These are phyloP conservation scores for Aporrectodea caliginosa DNA, from an alignment of 1,140 invertebrate species.

Conservation along the genomic window DNA sequence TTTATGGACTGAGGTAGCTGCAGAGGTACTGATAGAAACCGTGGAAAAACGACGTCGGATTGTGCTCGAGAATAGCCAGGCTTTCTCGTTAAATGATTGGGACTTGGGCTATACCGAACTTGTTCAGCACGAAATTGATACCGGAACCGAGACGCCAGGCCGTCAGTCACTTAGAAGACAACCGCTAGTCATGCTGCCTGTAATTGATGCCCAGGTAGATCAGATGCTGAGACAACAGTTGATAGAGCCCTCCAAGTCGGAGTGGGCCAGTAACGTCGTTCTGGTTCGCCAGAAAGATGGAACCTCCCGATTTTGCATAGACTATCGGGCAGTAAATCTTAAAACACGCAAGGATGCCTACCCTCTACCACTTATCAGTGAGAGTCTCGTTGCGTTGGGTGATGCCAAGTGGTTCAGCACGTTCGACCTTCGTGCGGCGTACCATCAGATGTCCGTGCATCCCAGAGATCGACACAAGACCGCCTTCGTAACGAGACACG, in stretches of 20 bases:
- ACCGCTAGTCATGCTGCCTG: not conserved
- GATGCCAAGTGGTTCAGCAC: slow-evolving; percentile 35
- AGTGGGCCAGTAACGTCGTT: slow-evolving; percentile 44
- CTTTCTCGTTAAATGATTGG: too few species aligned
- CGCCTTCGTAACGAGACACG: slow-evolving; percentile 10
- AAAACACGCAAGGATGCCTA: slow-evolving; percentile 36
- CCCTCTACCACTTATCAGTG: slow-evolving; percentile 42
- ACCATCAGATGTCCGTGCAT: slow-evolving; percentile 53
- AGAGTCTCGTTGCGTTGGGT: slow-evolving; percentile 36
- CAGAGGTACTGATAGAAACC: too few species aligned
- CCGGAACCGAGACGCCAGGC: not conserved
- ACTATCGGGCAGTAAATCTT: slow-evolving; percentile 42
- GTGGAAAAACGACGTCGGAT: too few species aligned
- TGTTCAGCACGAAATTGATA: slow-evolving; percentile 9
- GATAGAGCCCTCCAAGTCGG: slow-evolving; percentile 28
- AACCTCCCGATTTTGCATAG: slow-evolving; percentile 39
- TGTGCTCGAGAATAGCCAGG: too few species aligned
- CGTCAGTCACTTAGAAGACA: not conserved
- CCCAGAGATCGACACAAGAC: slow-evolving; percentile 47
- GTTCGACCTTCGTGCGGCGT: slow-evolving; percentile 42
- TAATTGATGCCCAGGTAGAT: not conserved
- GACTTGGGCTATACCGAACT: too few species aligned
- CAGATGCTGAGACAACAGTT: not conserved
- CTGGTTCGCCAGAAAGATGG: slow-evolving; percentile 41
- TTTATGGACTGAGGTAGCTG: too few species aligned